Conservation (phyloP, 2,888 invertebrate species). For the Halictus quadricinctus region DNA sequence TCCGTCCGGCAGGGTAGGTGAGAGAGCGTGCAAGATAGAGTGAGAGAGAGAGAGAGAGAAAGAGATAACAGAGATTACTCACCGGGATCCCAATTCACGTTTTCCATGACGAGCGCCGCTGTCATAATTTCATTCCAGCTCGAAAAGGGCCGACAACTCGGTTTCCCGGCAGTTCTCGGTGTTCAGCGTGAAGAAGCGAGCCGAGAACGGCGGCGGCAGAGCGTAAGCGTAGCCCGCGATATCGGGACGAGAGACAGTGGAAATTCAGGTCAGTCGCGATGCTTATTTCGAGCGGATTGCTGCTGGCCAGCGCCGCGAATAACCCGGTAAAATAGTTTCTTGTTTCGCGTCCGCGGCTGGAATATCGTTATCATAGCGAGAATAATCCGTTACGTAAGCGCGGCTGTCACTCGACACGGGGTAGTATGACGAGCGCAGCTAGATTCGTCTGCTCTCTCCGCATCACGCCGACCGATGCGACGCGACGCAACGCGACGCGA, state of each 20-base stretch:
- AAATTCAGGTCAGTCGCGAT: slow-evolving; percentile 66
- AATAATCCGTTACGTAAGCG: slow-evolving; percentile 81
- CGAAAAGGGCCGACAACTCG: slow-evolving; percentile 19
- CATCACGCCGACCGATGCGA: slow-evolving; percentile 34
- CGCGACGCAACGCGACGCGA: neutral
- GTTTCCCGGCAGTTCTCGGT: slow-evolving; percentile 21
- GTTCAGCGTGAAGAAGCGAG: neutral
- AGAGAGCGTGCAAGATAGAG: neutral
- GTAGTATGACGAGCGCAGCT: slow-evolving; percentile 63
- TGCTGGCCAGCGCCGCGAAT: slow-evolving; percentile 70
- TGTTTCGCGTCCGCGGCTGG: slow-evolving; percentile 67
- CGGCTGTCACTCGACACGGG: slow-evolving; percentile 77
- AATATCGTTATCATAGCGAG: slow-evolving; percentile 74
- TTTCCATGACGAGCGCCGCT: slow-evolving; percentile 85
- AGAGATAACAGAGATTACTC: slow-evolving; percentile 70
- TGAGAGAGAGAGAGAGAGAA: neutral
- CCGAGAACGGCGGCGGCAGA: neutral
- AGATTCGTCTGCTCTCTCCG: slow-evolving; percentile 38
- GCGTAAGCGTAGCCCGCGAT: slow-evolving; percentile 42
- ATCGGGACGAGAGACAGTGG: slow-evolving; percentile 39
- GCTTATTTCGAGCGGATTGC: slow-evolving; percentile 69
- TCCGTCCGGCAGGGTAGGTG: neutral
- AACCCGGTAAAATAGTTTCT: slow-evolving; percentile 69
- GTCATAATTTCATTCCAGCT: slow-evolving; percentile 82
- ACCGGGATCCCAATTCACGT: slow-evolving; percentile 86